Percentiles rank a stretch among this genome's conserved stretches.
Conservation (phyloP, 2,888 invertebrate genomes). For the Heteromyza rotundicornis region DNA sequence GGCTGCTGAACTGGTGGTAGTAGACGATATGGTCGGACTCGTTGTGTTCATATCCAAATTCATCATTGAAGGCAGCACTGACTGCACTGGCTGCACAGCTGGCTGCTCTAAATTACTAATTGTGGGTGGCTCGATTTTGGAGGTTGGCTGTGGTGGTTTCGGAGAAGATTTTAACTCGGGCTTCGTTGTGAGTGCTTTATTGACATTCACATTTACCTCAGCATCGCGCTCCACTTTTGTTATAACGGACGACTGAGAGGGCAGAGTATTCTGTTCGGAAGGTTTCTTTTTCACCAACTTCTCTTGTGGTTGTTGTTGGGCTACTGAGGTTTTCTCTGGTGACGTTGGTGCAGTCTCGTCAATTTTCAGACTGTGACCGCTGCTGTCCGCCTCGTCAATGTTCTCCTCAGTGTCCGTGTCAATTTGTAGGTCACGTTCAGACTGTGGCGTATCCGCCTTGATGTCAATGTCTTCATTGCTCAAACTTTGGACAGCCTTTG, state of each 20-base stretch:
- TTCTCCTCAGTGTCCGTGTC: constrained; percentile 85
- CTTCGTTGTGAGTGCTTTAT: neutral
- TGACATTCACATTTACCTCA: neutral
- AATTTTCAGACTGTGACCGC: constrained; percentile 53
- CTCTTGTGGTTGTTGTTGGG: neutral
- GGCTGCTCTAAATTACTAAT: constrained; percentile 54
- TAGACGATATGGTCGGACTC: constrained; percentile 18
- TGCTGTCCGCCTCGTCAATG: constrained; percentile 67
- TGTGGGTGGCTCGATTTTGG: constrained; percentile 59
- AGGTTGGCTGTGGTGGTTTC: constrained; percentile 41
- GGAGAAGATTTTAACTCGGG: constrained; percentile 42
- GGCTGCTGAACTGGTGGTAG: neutral
- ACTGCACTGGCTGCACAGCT: constrained; percentile 54
- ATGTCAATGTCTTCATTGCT: constrained; percentile 74
- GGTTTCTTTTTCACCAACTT: neutral
- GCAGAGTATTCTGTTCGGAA: neutral
- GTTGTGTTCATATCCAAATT: constrained; percentile 41
- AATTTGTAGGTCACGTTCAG: constrained; percentile 82
- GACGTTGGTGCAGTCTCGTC: constrained; percentile 44
- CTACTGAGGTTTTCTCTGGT: constrained; percentile 20
- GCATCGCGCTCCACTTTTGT: constrained; percentile 17
- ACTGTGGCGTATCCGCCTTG: constrained; percentile 85
- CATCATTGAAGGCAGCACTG: constrained; percentile 50
- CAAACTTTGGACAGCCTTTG: constrained; percentile 82
- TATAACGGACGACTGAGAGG: constrained; percentile 20